Evolutionary conservation across 2,888 invertebrate genomes (phyloP).

Genomic region (Microplitis manilae): DNA sequence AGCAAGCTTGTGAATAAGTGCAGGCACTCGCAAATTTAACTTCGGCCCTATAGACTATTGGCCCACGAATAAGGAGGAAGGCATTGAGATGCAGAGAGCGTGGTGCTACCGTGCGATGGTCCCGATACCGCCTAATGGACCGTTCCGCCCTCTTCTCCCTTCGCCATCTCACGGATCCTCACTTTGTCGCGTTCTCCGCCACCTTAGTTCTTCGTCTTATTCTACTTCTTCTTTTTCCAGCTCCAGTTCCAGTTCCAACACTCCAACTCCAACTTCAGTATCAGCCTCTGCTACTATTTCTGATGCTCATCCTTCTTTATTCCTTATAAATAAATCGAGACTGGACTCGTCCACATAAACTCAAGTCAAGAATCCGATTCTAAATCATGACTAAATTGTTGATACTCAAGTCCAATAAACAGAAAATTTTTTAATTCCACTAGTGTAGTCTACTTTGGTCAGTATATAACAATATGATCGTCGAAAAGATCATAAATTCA

Average conservation of each 20-base stretch:
- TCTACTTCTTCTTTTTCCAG: conserved; percentile 56
- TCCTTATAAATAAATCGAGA: conserved; percentile 8
- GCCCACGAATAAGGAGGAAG: conserved; percentile 30
- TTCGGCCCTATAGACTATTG: conserved; percentile 55
- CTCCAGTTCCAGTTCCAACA: not conserved
- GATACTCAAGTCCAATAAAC: no score
- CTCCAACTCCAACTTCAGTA: conserved; percentile 42
- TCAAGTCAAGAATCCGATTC: no score
- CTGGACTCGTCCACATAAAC: no score
- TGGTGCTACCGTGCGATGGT: conserved; percentile 72
- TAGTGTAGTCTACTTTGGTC: no score
- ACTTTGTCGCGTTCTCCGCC: conserved; percentile 49
- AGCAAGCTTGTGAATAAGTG: conserved; percentile 17
- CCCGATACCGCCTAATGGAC: conserved; percentile 72
- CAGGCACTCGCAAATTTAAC: conserved; percentile 48
- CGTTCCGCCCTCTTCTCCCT: conserved; percentile 67
- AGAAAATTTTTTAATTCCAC: no score
- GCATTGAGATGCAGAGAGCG: conserved; percentile 72
- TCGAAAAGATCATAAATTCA: no score
- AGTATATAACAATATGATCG: no score
- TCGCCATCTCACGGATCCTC: conserved; percentile 50
- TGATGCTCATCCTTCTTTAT: conserved; percentile 48
- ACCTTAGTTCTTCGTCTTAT: conserved; percentile 46
- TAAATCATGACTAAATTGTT: no score
- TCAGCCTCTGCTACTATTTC: conserved; percentile 40